A percentile compares a stretch with the other conserved stretches of the same genome.
These are phyloP conservation scores for Endomychus coccineus DNA, from an alignment of 2,888 invertebrate genomes.

Conservation along the genomic window DNA sequence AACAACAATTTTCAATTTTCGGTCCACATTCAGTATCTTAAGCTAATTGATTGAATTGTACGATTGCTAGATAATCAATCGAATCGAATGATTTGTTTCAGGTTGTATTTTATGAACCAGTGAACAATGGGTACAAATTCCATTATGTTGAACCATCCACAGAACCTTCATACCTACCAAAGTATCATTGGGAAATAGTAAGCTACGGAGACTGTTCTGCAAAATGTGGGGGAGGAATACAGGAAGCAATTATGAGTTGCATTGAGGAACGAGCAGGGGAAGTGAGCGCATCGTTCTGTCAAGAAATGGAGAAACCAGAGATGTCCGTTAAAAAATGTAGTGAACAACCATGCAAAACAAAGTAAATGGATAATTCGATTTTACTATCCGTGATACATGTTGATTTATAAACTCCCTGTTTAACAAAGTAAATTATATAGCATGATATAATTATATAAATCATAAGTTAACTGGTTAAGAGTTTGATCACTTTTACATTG, in stretches of 20 bases:
- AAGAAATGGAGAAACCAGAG: slow-evolving; percentile 41
- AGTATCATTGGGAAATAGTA: slow-evolving; percentile 55
- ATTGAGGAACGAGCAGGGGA: slow-evolving; percentile 55
- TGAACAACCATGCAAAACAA: slow-evolving; percentile 44
- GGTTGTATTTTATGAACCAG: slow-evolving; percentile 39
- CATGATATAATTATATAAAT: too few species aligned
- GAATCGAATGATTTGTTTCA: slow-evolving; percentile 17
- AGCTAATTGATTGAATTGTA: too few species aligned
- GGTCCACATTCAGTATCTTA: too few species aligned
- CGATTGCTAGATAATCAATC: too few species aligned
- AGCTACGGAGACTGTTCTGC: slow-evolving; percentile 57
- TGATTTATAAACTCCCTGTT: too few species aligned
- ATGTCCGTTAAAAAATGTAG: slow-evolving; percentile 44
- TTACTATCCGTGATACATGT: too few species aligned
- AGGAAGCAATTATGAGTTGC: slow-evolving; percentile 49
- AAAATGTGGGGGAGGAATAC: slow-evolving; percentile 56
- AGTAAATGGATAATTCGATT: too few species aligned
- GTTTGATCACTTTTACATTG: too few species aligned
- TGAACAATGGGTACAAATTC: slow-evolving; percentile 54
- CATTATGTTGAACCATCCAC: slow-evolving; percentile 53
- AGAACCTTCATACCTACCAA: slow-evolving; percentile 47
- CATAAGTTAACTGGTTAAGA: too few species aligned
- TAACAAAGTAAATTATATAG: too few species aligned
- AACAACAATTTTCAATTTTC: too few species aligned
- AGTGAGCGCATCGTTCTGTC: slow-evolving; percentile 51